Evolutionary conservation across 2,113 vertebrate genomes (phyloP).

Genomic region (Halcyon malimbica): DNA sequence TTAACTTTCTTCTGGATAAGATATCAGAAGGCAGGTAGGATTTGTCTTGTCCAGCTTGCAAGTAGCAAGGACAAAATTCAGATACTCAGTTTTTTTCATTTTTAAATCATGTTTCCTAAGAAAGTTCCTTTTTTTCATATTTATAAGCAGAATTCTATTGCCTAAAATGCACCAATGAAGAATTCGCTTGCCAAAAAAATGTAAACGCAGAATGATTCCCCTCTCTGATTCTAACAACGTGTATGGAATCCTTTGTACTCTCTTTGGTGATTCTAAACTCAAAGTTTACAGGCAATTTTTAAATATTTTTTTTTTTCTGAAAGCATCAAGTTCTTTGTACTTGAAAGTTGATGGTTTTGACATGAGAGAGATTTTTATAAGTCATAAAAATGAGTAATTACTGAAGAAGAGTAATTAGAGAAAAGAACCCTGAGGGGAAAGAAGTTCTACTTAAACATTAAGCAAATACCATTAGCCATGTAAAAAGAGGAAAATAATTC

Average conservation of each 20-base stretch:
- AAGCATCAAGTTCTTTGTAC: not conserved
- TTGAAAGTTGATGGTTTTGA: not conserved
- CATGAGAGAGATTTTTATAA: not conserved
- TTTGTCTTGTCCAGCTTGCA: not conserved
- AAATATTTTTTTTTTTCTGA: not conserved
- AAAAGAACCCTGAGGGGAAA: slow-evolving; percentile 52
- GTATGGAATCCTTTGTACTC: not conserved
- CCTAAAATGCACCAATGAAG: not conserved
- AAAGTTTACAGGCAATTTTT: not conserved
- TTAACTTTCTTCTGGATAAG: slow-evolving; percentile 29
- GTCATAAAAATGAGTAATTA: slow-evolving; percentile 51
- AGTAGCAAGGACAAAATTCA: not conserved
- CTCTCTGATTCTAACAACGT: not conserved
- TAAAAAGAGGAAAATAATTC: not conserved
- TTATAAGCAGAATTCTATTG: slow-evolving; percentile 10
- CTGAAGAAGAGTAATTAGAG: slow-evolving; percentile 55
- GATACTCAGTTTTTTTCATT: not conserved
- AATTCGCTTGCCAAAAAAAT: slow-evolving; percentile 8
- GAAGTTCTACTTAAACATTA: slow-evolving; percentile 49
- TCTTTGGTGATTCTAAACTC: not conserved
- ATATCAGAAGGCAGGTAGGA: not conserved
- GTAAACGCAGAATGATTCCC: not conserved
- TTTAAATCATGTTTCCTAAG: not conserved
- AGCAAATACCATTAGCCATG: slow-evolving; percentile 10
- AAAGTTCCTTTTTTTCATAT: slow-evolving; percentile 31